Base-by-base conservation (phyloP, 2,113 vertebrate genomes). In the Cinclus cinclus region DNA sequence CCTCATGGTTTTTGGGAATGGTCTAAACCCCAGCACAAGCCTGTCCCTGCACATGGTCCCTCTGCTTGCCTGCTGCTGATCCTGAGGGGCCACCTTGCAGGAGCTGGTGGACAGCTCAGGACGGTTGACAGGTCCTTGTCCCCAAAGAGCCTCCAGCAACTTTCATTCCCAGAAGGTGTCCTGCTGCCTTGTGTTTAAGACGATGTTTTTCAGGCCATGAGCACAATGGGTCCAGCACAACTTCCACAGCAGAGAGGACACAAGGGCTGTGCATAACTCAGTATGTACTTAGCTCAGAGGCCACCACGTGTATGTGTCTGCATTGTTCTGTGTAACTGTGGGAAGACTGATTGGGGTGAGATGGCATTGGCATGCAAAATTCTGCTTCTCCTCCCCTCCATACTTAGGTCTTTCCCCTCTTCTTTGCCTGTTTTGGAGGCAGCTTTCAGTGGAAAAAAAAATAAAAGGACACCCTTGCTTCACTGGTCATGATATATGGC, bases 51-150 rank as follows among this genome's bases (percentile, higher is more conserved):
- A n/a, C 20, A 10, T 0, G 1, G 10, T 58, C 23, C 13, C 35
- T 19, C 33, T 63, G 44, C 42, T 39, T 31, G 17, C 24, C 44
- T 59, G 25, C 47, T 62, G 31, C 17, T 19, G 31, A 64, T 20
- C 31, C 17, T 2, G 1, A 4, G 9, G 23, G 19, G 2, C 18
- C 33, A 13, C 25, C 7, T 68, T 0, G 0, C 39, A 82, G 82
- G 42, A 85, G 35, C 30, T 52, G 33, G 7, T 28, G 52, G 56
- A 17, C 1, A 0, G 28, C 41, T 50, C 41, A 37, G 50, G 30
- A 37, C n/a, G 2, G 2, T 13, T 7, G 18, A 49, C 39, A 15
- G 0, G 0, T 35, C 35, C 58, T 8, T 23, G 12, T 28, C 33
- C 30, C 44, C 44, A 56, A 15, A 77, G 41, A 70, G 16, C 30